Percentiles rank a stretch among this genome's conserved stretches.
These are phyloP conservation scores for Falcaria lacertinaria DNA, from an alignment of 2,888 invertebrate species.

Conservation along the genomic window DNA sequence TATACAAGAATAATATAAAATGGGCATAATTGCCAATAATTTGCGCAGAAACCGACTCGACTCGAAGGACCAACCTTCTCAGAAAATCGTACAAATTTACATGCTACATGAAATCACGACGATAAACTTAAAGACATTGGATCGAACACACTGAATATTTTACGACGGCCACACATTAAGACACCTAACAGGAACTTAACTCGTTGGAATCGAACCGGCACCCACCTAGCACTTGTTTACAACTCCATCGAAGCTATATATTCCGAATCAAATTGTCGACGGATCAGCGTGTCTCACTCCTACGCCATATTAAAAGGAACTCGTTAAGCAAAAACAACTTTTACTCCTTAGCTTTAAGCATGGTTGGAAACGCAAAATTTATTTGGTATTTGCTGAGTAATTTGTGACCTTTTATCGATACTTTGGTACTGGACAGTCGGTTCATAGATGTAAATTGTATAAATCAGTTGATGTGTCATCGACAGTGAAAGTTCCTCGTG, in stretches of 20 bases:
- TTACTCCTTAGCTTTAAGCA: constrained; percentile 18
- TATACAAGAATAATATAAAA: no score
- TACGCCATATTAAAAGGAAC: constrained; percentile 37
- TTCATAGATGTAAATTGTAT: constrained; percentile 35
- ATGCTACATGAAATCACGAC: constrained; percentile 13
- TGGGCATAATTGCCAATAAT: no score
- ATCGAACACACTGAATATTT: constrained; percentile 32
- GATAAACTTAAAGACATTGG: constrained; percentile 24
- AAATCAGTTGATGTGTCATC: constrained; percentile 13
- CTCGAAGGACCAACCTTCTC: not conserved
- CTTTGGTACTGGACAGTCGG: constrained; percentile 43
- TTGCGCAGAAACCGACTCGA: no score
- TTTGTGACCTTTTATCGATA: constrained; percentile 61
- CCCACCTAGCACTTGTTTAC: constrained; percentile 67
- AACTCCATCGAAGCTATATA: constrained; percentile 58
- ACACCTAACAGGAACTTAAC: constrained; percentile 45
- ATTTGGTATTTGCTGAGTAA: constrained; percentile 37
- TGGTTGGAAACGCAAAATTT: constrained; percentile 4
- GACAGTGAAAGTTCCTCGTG: not conserved
- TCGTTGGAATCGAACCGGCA: constrained; percentile 52
- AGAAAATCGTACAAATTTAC: not conserved
- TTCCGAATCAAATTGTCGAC: constrained; percentile 70
- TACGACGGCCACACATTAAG: constrained; percentile 46
- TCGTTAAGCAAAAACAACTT: constrained; percentile 23
- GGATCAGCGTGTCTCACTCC: constrained; percentile 67